These are phyloP conservation scores for Scrobipalpa atriplicella DNA, from an alignment of 2,888 invertebrate species.

Conservation along the genomic window DNA sequence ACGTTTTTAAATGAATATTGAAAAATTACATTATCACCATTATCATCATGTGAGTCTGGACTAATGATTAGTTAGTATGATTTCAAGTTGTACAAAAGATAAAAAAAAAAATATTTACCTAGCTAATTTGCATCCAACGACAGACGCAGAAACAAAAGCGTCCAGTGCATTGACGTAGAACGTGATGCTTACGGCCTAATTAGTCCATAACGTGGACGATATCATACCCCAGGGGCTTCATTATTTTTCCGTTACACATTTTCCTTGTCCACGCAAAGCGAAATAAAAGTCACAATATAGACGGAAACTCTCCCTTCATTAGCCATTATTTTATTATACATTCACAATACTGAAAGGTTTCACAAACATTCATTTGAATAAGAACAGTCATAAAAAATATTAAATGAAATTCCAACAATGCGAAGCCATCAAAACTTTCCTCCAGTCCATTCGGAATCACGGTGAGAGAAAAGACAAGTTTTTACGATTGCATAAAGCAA, in stretches of 20 bases:
- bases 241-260: conserved; percentile 19
- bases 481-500: conserved; percentile 80
- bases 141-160: conserved; percentile 5
- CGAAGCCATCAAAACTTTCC: conserved; percentile 69
- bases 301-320: conserved; percentile 19
- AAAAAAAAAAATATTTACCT: neutral
- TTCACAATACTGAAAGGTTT: conserved; percentile 36
- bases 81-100: too few relatives aligned
- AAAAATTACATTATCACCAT: too few relatives aligned
- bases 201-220: conserved; percentile 12
- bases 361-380: conserved; percentile 42
- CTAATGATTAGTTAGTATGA: too few relatives aligned
- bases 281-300: conserved; percentile 11
- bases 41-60: too few relatives aligned
- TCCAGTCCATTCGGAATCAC: conserved; percentile 48
- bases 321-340: conserved; percentile 35
- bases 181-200: conserved; percentile 19
- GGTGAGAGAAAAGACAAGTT: conserved; percentile 69
- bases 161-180: neutral
- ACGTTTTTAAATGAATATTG: too few relatives aligned
- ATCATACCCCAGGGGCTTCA: conserved; percentile 14
- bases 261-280: neutral
- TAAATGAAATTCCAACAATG: conserved; percentile 75
- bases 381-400: conserved; percentile 49
- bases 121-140: neutral